Base-by-base conservation (phyloP, 2,888 invertebrate genomes). In the Ecliptopera silaceata region DNA sequence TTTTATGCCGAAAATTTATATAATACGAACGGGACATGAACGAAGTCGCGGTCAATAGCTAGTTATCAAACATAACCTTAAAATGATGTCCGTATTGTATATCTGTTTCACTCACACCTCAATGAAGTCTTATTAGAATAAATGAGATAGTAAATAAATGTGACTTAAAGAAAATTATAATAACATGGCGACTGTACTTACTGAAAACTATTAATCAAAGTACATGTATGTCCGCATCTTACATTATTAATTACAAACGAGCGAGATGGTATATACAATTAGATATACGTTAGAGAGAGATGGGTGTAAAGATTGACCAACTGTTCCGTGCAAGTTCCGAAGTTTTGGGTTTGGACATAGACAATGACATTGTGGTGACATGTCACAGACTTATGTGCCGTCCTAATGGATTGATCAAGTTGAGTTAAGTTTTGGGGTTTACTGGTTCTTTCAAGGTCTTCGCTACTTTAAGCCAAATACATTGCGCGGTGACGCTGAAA, bases 161-260 rank as follows among this genome's bases (percentile, higher is more conserved):
- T n/a, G n/a, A n/a, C n/a, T n/a, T n/a, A n/a, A n/a, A n/a, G n/a
- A n/a, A n/a, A n/a, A n/a, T n/a, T n/a, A n/a, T 41, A 12, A 22
- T 20, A 22, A 20, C 12, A 41, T 12, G 6, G 65, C 72, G 67
- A 80, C 84, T 65, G 62, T 84, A 80, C 82, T 66, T 56, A 65
- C 60, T 65, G 72, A 71, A 64, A 70, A 72, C 71, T 72, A 73
- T 79, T 78, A 72, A 77, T 79, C 86, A 82, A 77, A 79, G 86
- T 80, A 75, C 78, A 85, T 81, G 82, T 75, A 71, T 75, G 79
- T 79, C 77, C 76, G 70, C 73, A 75, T 80, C 77, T 79, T 83
- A 84, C 83, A 85, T 86, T 85, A 86, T 86, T 86, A 86, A 86
- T 86, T 84, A 84, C 81, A 68, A 74, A 71, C 46, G 75, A 83